Conservation (phyloP, 1,140 invertebrate species). For the Zaprionus africanus region DNA sequence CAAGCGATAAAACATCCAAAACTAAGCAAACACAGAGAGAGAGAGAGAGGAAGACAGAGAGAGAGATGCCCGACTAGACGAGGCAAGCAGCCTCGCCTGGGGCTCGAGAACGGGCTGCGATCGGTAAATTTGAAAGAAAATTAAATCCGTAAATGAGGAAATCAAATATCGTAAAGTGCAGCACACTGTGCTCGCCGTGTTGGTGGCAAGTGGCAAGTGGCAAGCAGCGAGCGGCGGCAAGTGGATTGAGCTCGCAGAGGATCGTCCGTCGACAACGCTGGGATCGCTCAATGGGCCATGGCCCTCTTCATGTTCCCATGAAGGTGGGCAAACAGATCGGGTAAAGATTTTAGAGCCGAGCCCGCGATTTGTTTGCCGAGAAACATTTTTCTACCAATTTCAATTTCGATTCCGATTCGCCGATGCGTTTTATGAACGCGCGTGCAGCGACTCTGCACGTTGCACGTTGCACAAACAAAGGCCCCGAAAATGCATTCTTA, state of each 20-base stretch:
- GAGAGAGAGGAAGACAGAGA: constrained; percentile 12
- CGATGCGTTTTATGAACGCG: constrained; percentile 81
- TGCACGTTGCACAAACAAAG: constrained; percentile 57
- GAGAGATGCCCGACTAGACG: constrained; percentile 11
- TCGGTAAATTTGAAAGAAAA: constrained; percentile 82
- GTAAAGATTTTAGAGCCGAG: constrained; percentile 60
- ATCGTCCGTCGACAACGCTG: constrained; percentile 27
- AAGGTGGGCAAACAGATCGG: constrained; percentile 67
- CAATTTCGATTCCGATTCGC: constrained; percentile 68
- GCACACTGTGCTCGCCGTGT: constrained; percentile 48
- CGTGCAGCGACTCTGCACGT: constrained; percentile 52
- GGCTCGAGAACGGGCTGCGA: constrained; percentile 61
- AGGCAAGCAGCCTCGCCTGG: constrained; percentile 22
- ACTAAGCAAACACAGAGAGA: constrained; percentile 70
- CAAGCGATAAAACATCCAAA: constrained; percentile 79
- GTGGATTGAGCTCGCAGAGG: constrained; percentile 36
- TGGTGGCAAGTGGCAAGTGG: constrained; percentile 66
- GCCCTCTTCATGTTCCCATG: constrained; percentile 68
- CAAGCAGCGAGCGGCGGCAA: constrained; percentile 41
- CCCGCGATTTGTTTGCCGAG: constrained; percentile 67
- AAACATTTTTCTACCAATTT: constrained; percentile 58
- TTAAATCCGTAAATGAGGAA: constrained; percentile 83
- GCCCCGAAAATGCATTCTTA: constrained; percentile 72
- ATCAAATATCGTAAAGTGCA: constrained; percentile 82
- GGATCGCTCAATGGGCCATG: constrained; percentile 43